Conservation (phyloP, 2,888 invertebrate species). For the Calliscelio sp. region DNA sequence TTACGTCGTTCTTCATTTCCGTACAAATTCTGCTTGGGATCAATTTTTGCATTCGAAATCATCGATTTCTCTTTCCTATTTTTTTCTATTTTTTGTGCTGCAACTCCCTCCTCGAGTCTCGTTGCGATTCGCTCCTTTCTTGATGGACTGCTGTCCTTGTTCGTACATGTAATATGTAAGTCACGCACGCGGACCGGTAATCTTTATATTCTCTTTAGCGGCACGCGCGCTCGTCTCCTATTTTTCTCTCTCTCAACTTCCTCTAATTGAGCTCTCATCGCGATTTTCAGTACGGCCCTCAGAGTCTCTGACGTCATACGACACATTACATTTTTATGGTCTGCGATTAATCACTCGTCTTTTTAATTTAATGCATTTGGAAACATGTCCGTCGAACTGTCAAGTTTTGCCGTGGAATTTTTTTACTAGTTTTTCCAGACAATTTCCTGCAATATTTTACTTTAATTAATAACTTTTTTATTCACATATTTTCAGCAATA, state of each 20-base stretch:
- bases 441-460: no score
- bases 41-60: constrained; percentile 47
- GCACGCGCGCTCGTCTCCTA: constrained; percentile 52
- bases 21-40: no score
- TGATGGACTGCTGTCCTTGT: constrained; percentile 55
- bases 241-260: constrained; percentile 57
- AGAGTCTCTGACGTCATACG: constrained; percentile 17
- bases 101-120: background rate
- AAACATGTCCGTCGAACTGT: background rate
- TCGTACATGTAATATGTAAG: constrained; percentile 77
- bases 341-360: background rate
- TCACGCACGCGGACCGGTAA: constrained; percentile 74
- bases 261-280: constrained; percentile 34
- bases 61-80: constrained; percentile 55
- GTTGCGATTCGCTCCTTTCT: constrained; percentile 22
- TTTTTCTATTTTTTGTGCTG: constrained; percentile 1
- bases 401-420: no score
- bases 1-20: no score
- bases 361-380: background rate
- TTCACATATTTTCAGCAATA: no score
- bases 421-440: no score
- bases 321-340: background rate
- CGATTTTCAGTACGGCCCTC: constrained; percentile 18
- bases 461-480: no score
- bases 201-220: constrained; percentile 57